A percentile compares a stretch with the other conserved stretches of the same genome.
Evolutionary conservation across 2,113 vertebrate species (phyloP).

Genomic region (Corythornis cristatus): DNA sequence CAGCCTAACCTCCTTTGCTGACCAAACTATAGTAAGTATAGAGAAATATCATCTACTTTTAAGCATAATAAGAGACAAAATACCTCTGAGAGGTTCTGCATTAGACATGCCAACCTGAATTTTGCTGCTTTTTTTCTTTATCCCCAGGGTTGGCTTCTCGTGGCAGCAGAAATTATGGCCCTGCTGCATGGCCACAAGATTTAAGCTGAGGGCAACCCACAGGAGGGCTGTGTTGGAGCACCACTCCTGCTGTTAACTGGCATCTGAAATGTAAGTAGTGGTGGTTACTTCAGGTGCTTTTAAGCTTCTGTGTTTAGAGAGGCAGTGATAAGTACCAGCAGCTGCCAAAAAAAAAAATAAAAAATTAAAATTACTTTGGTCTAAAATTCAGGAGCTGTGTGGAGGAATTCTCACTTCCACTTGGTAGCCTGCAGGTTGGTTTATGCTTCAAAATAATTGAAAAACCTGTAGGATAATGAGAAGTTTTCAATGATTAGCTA

Average conservation of each 20-base stretch:
- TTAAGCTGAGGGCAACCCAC: background rate
- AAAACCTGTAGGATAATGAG: background rate
- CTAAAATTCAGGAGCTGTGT: background rate
- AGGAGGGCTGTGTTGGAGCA: background rate
- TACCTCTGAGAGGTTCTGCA: background rate
- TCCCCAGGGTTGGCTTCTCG: background rate
- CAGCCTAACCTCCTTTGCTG: background rate
- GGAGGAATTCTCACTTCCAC: background rate
- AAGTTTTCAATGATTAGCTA: background rate
- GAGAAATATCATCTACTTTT: background rate
- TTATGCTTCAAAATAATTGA: constrained; percentile 13
- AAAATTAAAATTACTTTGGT: background rate
- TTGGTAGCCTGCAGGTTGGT: background rate
- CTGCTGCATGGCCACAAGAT: background rate
- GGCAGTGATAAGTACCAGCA: background rate
- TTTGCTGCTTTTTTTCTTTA: background rate
- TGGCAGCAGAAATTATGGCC: background rate
- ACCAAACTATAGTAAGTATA: background rate
- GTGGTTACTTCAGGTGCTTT: background rate
- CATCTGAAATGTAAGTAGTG: background rate
- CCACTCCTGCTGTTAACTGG: background rate
- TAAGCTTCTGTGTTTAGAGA: background rate
- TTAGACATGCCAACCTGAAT: background rate
- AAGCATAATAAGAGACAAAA: background rate
- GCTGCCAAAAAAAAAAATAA: background rate